Evolutionary conservation across 1,140 invertebrate species (phyloP).

Genomic region (Halesus radiatus): DNA sequence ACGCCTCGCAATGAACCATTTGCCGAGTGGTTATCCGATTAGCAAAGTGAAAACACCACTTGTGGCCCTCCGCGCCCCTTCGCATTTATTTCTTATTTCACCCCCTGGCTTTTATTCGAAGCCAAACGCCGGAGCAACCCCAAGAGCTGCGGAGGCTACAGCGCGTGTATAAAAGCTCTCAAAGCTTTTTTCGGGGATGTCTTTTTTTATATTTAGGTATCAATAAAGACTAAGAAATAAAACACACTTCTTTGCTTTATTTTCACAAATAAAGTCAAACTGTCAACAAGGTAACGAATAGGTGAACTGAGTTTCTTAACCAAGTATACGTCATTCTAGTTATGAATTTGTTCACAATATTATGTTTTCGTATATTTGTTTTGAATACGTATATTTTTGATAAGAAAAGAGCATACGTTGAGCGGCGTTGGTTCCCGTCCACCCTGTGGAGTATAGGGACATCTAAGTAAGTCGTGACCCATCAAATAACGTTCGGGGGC

Average conservation of each 20-base stretch:
- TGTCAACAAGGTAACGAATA: no score
- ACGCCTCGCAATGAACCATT: constrained; percentile 70
- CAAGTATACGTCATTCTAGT: no score
- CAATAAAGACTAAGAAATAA: no score
- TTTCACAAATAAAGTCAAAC: no score
- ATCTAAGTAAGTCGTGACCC: constrained; percentile 52
- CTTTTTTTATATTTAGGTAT: no score
- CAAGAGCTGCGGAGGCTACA: constrained; percentile 37
- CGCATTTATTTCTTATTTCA: constrained; percentile 56
- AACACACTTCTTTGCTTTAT: no score
- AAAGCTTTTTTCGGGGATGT: neutral
- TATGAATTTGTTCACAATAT: no score
- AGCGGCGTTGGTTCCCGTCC: neutral
- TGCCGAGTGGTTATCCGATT: constrained; percentile 72
- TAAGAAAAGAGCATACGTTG: no score
- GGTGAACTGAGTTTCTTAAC: no score
- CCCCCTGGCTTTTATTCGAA: constrained; percentile 53
- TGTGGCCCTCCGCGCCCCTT: constrained; percentile 57
- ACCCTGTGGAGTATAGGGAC: constrained; percentile 17
- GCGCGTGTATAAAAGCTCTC: constrained; percentile 29
- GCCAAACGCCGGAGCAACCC: constrained; percentile 53
- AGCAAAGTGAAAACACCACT: constrained; percentile 73
- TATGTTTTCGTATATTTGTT: no score
- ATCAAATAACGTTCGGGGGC: constrained; percentile 61
- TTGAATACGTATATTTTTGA: no score